phyloP scores from a whole-genome alignment of 2,797 vertebrate species.

The Poliocrania exsul region DNA sequence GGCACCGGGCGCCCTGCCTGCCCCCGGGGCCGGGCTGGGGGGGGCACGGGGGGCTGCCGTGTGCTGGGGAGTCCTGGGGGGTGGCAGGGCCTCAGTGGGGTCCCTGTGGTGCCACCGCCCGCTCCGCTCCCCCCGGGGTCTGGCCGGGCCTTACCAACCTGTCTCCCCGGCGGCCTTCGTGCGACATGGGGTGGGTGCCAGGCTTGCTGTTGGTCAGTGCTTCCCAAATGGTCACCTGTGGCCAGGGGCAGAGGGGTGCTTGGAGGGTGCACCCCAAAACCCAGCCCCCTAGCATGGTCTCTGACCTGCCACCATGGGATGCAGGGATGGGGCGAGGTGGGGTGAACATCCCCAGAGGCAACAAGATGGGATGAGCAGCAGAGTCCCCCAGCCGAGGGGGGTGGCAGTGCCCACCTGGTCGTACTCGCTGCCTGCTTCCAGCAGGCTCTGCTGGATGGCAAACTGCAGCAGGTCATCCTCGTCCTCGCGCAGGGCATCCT shows the following conservation, averaged over 20 bases:
- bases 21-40: constrained; percentile 52
- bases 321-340: not conserved
- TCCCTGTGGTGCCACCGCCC: fast-evolving
- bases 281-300: fast-evolving
- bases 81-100: not conserved
- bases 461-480: constrained; percentile 94
- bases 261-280: not conserved
- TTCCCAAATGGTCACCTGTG: constrained; percentile 98
- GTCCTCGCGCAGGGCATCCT: constrained; percentile 88
- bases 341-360: not conserved
- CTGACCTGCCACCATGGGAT: fast-evolving
- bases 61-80: constrained; percentile 88
- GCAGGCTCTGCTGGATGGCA: constrained; percentile 96
- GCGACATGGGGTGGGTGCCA: constrained; percentile 86
- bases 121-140: not conserved
- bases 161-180: constrained; percentile 86
- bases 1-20: constrained; percentile 74
- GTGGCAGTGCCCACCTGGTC: constrained; percentile 86
- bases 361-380: fast-evolving
- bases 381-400: fast-evolving
- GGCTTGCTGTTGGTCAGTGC: constrained; percentile 97
- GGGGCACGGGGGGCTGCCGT: constrained; percentile 72
- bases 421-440: constrained; percentile 93
- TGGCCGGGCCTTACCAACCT: constrained; percentile 80
- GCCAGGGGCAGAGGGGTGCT: not conserved